Evolutionary conservation across 2,888 invertebrate species (phyloP).

Genomic region (Hetaerina titia): DNA sequence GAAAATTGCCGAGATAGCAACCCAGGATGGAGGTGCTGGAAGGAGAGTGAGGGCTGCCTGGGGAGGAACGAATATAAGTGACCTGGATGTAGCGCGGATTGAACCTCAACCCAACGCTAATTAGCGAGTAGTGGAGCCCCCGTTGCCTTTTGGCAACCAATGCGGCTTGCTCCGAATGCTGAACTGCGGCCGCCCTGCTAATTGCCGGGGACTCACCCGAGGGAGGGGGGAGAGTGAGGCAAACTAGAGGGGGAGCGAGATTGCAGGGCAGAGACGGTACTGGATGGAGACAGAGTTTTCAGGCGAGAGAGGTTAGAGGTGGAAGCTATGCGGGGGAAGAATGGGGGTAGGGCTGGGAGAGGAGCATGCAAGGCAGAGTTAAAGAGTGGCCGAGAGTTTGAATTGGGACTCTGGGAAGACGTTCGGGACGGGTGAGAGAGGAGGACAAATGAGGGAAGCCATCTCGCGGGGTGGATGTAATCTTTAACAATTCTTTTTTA

Average conservation of each 20-base stretch:
- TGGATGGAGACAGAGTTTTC: neutral
- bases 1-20: neutral
- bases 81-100: conserved; percentile 43
- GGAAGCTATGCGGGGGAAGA: neutral
- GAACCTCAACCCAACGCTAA: conserved; percentile 43
- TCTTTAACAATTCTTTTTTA: neutral
- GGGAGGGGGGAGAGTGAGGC: neutral
- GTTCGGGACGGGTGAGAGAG: neutral
- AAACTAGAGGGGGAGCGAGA: neutral
- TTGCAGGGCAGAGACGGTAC: neutral
- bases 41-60: neutral
- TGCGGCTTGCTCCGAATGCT: conserved; percentile 47
- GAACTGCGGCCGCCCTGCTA: conserved; percentile 47
- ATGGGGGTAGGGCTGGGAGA: neutral
- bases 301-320: neutral
- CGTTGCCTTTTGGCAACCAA: conserved; percentile 51
- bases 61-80: conserved; percentile 24
- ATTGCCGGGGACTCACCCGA: conserved; percentile 26
- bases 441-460: neutral
- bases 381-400: neutral
- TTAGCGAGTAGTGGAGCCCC: conserved; percentile 15
- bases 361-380: neutral
- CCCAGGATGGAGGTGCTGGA: neutral
- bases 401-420: neutral
- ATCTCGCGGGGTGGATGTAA: neutral